A percentile compares a stretch with the other conserved stretches of the same genome.
Evolutionary conservation across 2,888 invertebrate species (phyloP).

Genomic region (Nomada hirtipes): DNA sequence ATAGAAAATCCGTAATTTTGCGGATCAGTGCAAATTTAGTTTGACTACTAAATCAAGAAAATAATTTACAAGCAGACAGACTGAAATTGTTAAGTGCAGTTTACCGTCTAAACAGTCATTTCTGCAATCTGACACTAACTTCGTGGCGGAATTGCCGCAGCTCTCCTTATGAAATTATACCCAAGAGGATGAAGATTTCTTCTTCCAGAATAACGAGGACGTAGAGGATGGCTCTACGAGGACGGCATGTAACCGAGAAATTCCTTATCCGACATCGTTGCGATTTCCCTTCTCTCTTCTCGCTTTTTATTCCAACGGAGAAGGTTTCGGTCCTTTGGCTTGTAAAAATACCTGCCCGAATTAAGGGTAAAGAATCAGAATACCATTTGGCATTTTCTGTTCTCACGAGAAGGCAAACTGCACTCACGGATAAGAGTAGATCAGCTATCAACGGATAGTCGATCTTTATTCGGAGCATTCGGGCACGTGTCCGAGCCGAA

Average conservation of each 20-base stretch:
- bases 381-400: too few species aligned
- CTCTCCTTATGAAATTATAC: constrained; percentile 47
- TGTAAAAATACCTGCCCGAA: constrained; percentile 11
- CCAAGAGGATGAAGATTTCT: constrained; percentile 30
- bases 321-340: constrained; percentile 11
- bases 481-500: constrained; percentile 20
- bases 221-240: background rate
- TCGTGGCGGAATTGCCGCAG: constrained; percentile 30
- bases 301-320: constrained; percentile 11
- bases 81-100: constrained; percentile 43
- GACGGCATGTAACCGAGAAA: background rate
- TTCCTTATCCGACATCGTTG: constrained; percentile 24
- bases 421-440: background rate
- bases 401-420: too few species aligned
- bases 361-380: background rate
- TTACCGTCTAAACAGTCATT: constrained; percentile 41
- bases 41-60: constrained; percentile 34
- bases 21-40: background rate
- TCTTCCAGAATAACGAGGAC: background rate
- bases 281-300: background rate
- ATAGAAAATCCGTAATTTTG: too few species aligned
- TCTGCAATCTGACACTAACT: constrained; percentile 44
- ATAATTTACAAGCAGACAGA: constrained; percentile 52
- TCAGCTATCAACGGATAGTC: constrained; percentile 14
- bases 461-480: constrained; percentile 24